These are phyloP conservation scores for Hemichromis elongatus DNA, from an alignment of 2,113 vertebrate species.

Conservation along the genomic window DNA sequence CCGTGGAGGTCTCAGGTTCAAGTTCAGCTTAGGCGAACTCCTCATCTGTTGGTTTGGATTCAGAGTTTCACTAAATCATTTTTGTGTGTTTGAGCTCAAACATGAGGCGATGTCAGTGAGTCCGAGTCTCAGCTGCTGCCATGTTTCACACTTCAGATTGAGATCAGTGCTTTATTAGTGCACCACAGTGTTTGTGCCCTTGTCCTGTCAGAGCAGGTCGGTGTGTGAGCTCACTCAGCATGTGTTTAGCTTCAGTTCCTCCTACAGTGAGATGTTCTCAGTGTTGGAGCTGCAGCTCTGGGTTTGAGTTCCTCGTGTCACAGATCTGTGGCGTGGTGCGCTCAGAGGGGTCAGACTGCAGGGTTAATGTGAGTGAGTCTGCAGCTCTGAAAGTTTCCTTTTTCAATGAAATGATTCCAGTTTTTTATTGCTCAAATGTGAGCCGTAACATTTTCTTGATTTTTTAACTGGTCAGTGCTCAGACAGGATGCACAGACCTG, in stretches of 20 bases:
- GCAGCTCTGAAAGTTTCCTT: neutral
- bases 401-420: neutral
- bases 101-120: neutral
- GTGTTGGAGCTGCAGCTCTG: neutral
- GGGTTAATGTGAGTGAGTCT: neutral
- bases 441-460: rapidly evolving
- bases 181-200: rapidly evolving
- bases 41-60: neutral
- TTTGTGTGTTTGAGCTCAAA: neutral
- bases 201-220: neutral
- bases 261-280: neutral
- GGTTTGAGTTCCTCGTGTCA: neutral
- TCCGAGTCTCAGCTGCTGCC: neutral
- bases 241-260: neutral
- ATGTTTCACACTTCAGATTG: neutral
- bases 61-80: neutral
- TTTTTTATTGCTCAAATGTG: neutral
- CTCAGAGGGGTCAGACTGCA: neutral
- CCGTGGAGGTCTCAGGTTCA: neutral
- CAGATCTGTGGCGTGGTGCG: neutral
- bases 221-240: neutral
- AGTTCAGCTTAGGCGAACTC: rapidly evolving
- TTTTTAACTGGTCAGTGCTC: rapidly evolving
- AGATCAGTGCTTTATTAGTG: neutral
- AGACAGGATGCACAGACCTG: neutral